phyloP scores from a whole-genome alignment of 2,113 vertebrate genomes.

The Podarcis cretensis region DNA sequence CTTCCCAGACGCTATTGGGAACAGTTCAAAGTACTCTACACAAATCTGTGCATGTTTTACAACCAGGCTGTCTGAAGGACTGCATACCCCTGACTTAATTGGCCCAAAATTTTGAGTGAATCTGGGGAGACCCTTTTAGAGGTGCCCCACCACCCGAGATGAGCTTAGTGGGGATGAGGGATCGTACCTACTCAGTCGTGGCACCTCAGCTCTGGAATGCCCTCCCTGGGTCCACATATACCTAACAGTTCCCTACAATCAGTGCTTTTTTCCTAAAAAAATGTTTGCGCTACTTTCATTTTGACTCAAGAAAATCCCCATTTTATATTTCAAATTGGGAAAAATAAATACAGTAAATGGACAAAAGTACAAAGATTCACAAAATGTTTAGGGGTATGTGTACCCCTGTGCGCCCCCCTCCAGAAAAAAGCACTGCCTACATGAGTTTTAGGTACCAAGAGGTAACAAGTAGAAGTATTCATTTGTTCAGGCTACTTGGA shows the following conservation, averaged over 20 bases:
- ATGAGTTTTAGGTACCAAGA: background rate
- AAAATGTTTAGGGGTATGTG: too few relatives aligned
- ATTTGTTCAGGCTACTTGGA: background rate
- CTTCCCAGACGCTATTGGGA: too few relatives aligned
- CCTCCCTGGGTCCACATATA: background rate
- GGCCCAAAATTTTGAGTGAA: background rate
- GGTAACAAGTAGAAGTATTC: background rate
- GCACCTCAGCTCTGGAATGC: background rate
- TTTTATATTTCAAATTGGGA: too few relatives aligned
- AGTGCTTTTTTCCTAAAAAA: too few relatives aligned
- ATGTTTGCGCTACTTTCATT: too few relatives aligned
- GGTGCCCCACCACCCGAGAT: background rate
- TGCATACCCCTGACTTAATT: background rate
- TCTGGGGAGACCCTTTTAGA: background rate
- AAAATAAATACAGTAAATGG: too few relatives aligned
- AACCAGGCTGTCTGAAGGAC: background rate
- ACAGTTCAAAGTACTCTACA: too few relatives aligned
- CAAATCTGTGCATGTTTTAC: background rate
- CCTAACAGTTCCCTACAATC: background rate
- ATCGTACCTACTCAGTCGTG: background rate
- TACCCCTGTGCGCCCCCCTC: too few relatives aligned
- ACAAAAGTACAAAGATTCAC: too few relatives aligned
- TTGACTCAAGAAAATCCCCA: too few relatives aligned
- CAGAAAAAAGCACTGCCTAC: too few relatives aligned
- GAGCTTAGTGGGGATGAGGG: background rate